Evolutionary conservation across 2,797 vertebrate species (phyloP), one percentile per base, ranked within the genome.

Genomic region (Lerista edwardsae): DNA sequence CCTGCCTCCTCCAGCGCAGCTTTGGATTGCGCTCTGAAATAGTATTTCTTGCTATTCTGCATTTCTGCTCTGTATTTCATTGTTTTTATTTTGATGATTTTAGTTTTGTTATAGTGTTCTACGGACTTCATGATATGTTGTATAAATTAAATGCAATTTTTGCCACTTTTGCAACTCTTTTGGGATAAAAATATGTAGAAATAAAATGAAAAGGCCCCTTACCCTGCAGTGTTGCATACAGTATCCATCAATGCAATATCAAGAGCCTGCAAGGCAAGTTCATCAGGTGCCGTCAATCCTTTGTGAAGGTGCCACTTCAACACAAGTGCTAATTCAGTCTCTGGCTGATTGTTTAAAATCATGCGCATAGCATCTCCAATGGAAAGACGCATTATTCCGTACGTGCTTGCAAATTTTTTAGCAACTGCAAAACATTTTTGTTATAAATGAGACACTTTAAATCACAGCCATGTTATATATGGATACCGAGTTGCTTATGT

Each of bases 211-310:
- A 79, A 72, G 77, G 27, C 31, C 72, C 79, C 95, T 94, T 95
- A 99, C 99, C 99, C 99, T 3, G 89, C 91, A 15, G 94, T 97
- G 80, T 91, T 95, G 91, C 98, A 98, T 39, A 91, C 75, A 0
- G 93, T 89, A 81, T 96, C 96, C 97, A 98, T 96, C 87, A 99
- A 93, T 17, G 93, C 94, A 86, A 97, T 93, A 84, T 98, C 97
- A 80, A 99, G 94, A 93, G 98, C 98, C 89, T 97, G 97, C 91
- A 97, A 72, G 41, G 97, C 96, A 91, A 99, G 94, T 84, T 98
- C 96, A 74, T 99, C 98, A 6, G 98, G 98, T 10, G 97, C 96
- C 0, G 94, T 88, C 83, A 94, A 89, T 69, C 98, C 99, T 89
- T 95, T 95, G 15, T 94, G 92, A 84, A 99, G 97, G 92, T 97